phyloP scores from a whole-genome alignment of 2,113 vertebrate species.

The Silurus meridionalis region DNA sequence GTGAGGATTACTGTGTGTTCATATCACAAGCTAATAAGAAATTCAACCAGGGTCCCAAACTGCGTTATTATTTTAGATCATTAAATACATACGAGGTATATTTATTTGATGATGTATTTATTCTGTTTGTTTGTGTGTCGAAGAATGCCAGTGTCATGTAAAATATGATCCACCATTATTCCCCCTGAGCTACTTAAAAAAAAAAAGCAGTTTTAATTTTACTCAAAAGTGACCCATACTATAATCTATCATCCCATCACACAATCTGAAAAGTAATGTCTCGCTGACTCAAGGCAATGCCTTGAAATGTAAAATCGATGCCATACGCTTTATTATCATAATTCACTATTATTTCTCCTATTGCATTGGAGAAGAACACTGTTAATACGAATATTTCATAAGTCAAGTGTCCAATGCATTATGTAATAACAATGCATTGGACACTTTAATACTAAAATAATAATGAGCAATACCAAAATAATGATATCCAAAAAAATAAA shows the following conservation, averaged over 20 bases:
- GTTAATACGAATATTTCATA: background rate
- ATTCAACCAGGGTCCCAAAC: background rate
- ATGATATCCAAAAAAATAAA: background rate
- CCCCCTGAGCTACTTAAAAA: conserved; percentile 41
- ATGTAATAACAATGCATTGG: background rate
- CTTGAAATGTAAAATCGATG: background rate
- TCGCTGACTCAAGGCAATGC: background rate
- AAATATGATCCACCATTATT: conserved; percentile 44
- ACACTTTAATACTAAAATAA: background rate
- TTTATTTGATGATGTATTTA: background rate
- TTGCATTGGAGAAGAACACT: no score
- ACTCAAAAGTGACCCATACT: conserved; percentile 50
- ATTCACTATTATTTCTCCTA: background rate
- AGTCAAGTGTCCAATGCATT: no score
- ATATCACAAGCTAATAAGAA: conserved; percentile 57
- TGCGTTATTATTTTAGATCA: background rate
- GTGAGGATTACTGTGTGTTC: conserved; percentile 80
- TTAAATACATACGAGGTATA: background rate
- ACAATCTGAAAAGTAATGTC: background rate
- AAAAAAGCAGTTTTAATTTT: conserved; percentile 41
- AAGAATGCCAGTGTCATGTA: conserved; percentile 42
- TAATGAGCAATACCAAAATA: background rate
- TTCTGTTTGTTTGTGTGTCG: background rate
- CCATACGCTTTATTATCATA: background rate
- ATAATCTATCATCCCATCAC: conserved; percentile 35